Conservation (phyloP, 2,113 vertebrate genomes). For the Spheniscus mendiculus region DNA sequence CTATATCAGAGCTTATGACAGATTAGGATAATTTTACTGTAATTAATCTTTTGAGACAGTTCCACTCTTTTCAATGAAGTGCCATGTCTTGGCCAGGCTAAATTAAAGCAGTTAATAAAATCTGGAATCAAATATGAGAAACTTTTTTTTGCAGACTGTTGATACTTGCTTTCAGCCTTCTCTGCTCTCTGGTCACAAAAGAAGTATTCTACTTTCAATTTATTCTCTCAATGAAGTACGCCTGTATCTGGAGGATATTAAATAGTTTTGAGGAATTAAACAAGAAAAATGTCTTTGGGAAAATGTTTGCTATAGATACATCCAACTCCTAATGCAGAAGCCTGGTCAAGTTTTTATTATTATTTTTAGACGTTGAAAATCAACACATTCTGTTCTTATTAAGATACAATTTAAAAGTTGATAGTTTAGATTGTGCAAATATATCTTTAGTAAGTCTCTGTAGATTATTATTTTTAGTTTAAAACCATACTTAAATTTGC, state of each 20-base stretch:
- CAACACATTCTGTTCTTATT: background rate
- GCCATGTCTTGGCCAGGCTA: background rate
- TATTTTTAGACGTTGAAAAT: background rate
- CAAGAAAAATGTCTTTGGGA: background rate
- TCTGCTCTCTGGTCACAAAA: background rate
- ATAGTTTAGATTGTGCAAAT: background rate
- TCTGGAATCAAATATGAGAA: background rate
- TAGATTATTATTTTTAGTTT: background rate
- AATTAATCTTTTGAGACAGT: conserved; percentile 49
- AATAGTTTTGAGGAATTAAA: background rate
- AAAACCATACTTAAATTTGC: background rate
- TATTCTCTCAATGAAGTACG: background rate
- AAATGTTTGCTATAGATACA: background rate
- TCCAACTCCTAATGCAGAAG: background rate
- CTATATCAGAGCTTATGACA: conserved; percentile 36
- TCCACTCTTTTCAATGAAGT: conserved; percentile 12
- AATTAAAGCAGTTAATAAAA: conserved; percentile 29
- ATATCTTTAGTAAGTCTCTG: background rate
- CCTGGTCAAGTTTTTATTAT: background rate
- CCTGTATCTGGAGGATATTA: background rate
- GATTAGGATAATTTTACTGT: conserved; percentile 47
- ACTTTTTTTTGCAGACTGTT: background rate
- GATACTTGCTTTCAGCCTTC: background rate
- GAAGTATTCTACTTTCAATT: background rate
- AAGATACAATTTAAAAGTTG: background rate